Percentiles rank a stretch among this genome's conserved stretches.
These are phyloP conservation scores for Echinops telfairi DNA, from an alignment of 2,113 vertebrate species.

Conservation along the genomic window DNA sequence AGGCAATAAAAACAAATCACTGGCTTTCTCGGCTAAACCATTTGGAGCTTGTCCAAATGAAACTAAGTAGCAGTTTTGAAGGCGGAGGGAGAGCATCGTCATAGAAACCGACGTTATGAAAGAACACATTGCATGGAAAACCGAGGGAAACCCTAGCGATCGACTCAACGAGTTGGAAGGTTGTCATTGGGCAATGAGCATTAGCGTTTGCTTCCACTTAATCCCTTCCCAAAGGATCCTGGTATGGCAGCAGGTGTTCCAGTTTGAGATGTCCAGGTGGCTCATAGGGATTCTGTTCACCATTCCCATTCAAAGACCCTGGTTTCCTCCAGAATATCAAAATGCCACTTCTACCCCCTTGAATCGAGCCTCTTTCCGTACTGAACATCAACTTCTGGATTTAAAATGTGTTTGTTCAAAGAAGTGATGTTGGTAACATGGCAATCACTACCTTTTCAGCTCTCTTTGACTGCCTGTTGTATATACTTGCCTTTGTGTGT, in stretches of 20 bases:
- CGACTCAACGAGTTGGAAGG: not conserved
- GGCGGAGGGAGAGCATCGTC: not conserved
- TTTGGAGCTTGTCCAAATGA: conserved; percentile 13
- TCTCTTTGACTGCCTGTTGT: not conserved
- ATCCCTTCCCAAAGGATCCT: not conserved
- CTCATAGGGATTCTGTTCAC: not conserved
- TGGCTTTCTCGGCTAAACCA: not conserved
- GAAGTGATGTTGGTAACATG: not conserved
- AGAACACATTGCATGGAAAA: not conserved
- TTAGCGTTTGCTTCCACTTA: not conserved
- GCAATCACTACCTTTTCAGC: not conserved
- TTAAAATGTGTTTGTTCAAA: not conserved
- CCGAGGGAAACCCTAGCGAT: not conserved
- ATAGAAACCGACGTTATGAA: conserved; percentile 15
- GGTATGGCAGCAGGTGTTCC: not conserved
- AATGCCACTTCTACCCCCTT: not conserved
- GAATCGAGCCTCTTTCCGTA: not conserved
- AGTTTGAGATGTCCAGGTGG: not conserved
- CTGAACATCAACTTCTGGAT: not conserved
- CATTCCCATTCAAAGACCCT: not conserved
- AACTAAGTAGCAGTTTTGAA: conserved; percentile 32
- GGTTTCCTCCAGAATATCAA: not conserved
- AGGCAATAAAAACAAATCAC: not conserved
- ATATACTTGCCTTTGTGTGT: no score
- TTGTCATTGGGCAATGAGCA: not conserved